Conservation (phyloP, 2,797 vertebrate species). For the Typhlichthys subterraneus region DNA sequence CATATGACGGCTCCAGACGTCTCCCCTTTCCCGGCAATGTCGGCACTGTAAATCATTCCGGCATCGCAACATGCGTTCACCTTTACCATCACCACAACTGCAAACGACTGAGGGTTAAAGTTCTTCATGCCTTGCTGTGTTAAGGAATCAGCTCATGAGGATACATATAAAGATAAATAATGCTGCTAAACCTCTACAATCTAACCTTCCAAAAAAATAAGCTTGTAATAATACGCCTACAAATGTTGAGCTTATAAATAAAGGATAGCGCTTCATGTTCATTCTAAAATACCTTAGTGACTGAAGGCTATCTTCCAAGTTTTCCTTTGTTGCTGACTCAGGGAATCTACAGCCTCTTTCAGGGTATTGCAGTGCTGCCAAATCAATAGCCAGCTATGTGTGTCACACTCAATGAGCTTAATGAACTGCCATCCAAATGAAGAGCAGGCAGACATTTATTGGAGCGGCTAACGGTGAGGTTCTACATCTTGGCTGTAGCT, state of each 20-base stretch:
- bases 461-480: conserved; percentile 3
- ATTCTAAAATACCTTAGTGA: neutral
- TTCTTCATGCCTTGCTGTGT: neutral
- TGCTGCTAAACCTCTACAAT: too few species aligned
- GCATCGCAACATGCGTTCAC: conserved; percentile 39
- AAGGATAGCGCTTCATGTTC: conserved; percentile 3
- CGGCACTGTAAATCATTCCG: conserved; percentile 30
- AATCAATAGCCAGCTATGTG: conserved; percentile 26
- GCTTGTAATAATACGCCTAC: too few species aligned
- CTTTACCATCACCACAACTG: conserved; percentile 33
- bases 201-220: too few species aligned
- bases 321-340: conserved; percentile 13
- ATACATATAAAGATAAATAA: too few species aligned
- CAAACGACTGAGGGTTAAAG: neutral
- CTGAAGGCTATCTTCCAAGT: conserved; percentile 1
- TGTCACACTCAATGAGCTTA: conserved; percentile 23
- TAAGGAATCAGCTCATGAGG: too few species aligned
- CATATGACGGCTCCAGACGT: conserved; percentile 67
- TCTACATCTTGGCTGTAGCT: neutral
- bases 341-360: conserved; percentile 8
- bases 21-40: conserved; percentile 38
- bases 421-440: conserved; percentile 17
- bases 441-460: conserved; percentile 3
- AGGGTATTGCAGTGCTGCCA: conserved; percentile 1
- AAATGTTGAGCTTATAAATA: too few species aligned